These are phyloP conservation scores for Rhagonycha lutea DNA, from an alignment of 2,888 invertebrate genomes.

Conservation along the genomic window DNA sequence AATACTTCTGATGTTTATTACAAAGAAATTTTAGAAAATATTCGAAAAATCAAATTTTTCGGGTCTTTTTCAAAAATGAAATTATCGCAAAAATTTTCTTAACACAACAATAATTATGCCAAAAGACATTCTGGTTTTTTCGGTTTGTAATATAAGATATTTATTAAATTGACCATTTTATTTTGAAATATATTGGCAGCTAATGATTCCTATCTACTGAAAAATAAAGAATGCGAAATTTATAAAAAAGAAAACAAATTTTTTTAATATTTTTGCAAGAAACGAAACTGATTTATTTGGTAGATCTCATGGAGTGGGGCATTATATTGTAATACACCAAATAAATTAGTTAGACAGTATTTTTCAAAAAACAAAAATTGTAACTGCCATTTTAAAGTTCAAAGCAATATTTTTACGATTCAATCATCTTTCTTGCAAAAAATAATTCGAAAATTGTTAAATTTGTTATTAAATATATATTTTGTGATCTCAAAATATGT, in stretches of 20 bases:
- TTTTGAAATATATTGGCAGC: slow-evolving; percentile 13
- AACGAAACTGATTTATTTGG: slow-evolving; percentile 7
- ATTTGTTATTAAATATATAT: slow-evolving; percentile 55
- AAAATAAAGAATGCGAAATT: slow-evolving; percentile 11
- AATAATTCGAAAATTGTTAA: slow-evolving; percentile 47
- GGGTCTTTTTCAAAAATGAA: neutral
- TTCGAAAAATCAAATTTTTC: too few relatives aligned
- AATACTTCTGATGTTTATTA: slow-evolving; percentile 24
- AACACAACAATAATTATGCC: neutral
- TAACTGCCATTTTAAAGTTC: slow-evolving; percentile 24
- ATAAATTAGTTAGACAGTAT: neutral
- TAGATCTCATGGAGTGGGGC: slow-evolving; percentile 4
- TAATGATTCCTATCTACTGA: slow-evolving; percentile 17
- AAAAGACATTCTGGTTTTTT: neutral
- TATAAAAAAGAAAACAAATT: slow-evolving; percentile 12
- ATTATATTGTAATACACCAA: slow-evolving; percentile 5
- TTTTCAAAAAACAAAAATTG: slow-evolving; percentile 11
- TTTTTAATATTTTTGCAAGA: slow-evolving; percentile 22
- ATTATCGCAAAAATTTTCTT: neutral
- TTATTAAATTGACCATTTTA: neutral
- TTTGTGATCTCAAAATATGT: slow-evolving; percentile 58
- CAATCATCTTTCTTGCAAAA: slow-evolving; percentile 28
- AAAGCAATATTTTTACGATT: slow-evolving; percentile 25
- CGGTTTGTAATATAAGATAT: neutral
- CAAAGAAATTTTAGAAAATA: neutral